Base-by-base conservation (phyloP, 2,888 invertebrate genomes). In the Furcula furcula region DNA sequence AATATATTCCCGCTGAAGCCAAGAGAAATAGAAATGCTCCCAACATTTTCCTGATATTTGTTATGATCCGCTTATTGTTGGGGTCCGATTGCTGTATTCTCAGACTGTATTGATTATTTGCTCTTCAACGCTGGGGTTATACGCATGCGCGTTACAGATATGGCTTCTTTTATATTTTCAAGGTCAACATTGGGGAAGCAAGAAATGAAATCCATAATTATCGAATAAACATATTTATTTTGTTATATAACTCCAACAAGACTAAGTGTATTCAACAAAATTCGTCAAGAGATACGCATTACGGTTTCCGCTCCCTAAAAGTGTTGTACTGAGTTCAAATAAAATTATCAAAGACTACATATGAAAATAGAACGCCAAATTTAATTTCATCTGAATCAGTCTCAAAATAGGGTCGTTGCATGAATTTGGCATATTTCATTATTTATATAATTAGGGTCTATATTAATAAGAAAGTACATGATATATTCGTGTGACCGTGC, bases 331-430 rank as follows among this genome's bases (percentile, higher is more conserved):
- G 53, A 64, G 60, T 40, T 19, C 28, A 42, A 32, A 43, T 36
- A 43, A 57, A 37, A 53, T 50, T 40, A 53, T 60, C 69, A 66
- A 70, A 69, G 52, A 57, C 59, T 66, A 69, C 61, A 64, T 84
- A 84, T 58, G 77, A 85, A 86, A 82, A 84, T 86, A 85, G 68
- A 75, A 74, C 69, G 65, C 64, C 76, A 81, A 78, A 80, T 83
- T 79, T 76, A 9, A 78, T 82, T 79, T 81, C 73, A 42, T 65
- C 60, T 65, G 70, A 66, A 66, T 86, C 85, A 87, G 86, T 87
- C 87, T 86, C 82, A 74, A 72, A 71, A 70, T 66, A 70, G 69
- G 68, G 76, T 81, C 76, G 77, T 79, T 80, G 72, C 65, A 55
- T 60, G 60, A 67, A 68, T 67, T 71, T 71, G 71, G 71, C 76